Evolutionary conservation across 2,888 invertebrate species (phyloP).

Genomic region (Pardosa pseudoannulata): DNA sequence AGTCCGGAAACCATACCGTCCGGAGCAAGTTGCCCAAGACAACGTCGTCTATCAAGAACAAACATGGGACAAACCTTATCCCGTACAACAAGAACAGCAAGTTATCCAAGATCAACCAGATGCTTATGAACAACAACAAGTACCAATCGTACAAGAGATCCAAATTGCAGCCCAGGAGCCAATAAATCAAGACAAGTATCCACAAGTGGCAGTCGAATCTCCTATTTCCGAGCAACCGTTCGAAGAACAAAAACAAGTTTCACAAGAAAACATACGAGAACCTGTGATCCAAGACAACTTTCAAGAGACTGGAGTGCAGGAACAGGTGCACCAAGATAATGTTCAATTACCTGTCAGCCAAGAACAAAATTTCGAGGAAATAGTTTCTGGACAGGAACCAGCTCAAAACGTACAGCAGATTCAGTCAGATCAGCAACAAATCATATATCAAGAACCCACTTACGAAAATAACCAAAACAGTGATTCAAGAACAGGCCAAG

Average conservation of each 20-base stretch:
- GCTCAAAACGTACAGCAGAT: neutral
- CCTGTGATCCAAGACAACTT: constrained; percentile 4
- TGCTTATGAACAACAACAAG: constrained; percentile 22
- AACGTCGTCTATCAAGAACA: constrained; percentile 22
- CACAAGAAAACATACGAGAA: neutral
- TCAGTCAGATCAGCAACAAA: neutral
- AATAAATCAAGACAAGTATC: neutral
- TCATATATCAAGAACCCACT: constrained; percentile 17
- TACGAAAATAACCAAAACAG: neutral
- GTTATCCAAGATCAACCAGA: constrained; percentile 8
- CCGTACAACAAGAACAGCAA: constrained; percentile 12
- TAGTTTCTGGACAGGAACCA: neutral
- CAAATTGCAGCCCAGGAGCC: neutral
- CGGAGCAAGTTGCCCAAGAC: constrained; percentile 19
- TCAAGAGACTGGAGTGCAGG: too few species aligned
- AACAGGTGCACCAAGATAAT: neutral
- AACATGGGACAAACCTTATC: constrained; percentile 1
- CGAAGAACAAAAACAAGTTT: neutral
- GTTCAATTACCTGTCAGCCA: neutral
- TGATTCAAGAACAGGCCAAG: constrained; percentile 5
- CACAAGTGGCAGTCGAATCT: neutral
- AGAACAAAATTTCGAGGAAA: neutral
- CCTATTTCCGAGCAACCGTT: neutral
- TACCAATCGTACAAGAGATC: neutral
- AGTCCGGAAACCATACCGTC: neutral